Evolutionary conservation across 2,797 vertebrate species (phyloP).

Genomic region (Lophius americanus): DNA sequence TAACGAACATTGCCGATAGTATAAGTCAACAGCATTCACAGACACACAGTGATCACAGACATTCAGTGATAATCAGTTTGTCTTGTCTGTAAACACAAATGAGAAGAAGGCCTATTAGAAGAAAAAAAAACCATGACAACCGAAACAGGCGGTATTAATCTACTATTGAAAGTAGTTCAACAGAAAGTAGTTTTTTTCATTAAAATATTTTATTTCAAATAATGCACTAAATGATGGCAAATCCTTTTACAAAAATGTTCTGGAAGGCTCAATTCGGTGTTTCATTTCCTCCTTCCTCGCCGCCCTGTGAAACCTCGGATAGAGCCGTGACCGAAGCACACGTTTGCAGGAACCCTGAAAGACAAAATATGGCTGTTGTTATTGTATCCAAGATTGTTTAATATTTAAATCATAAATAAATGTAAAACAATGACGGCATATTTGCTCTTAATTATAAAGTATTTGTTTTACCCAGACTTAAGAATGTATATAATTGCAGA

Average conservation of each 20-base stretch:
- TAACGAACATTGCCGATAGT: not conserved
- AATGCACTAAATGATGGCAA: constrained; percentile 1
- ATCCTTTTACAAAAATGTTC: not conserved
- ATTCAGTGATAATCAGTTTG: not conserved
- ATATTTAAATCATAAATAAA: constrained; percentile 1
- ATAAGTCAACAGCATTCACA: not conserved
- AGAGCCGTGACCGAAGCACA: constrained; percentile 87
- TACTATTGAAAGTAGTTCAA: too few species aligned
- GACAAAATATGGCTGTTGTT: constrained; percentile 13
- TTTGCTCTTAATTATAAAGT: not conserved
- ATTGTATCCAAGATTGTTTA: not conserved
- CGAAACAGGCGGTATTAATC: too few species aligned
- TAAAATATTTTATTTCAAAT: constrained; percentile 33
- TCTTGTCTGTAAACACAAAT: not conserved
- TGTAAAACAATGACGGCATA: not conserved
- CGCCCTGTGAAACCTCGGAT: constrained; percentile 83
- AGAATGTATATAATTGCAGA: not conserved
- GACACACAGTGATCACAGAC: too few species aligned
- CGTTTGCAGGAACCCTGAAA: constrained; percentile 81
- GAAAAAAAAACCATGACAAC: not conserved
- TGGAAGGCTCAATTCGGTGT: not conserved
- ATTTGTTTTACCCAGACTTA: not conserved
- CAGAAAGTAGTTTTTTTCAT: too few species aligned
- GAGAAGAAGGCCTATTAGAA: not conserved
- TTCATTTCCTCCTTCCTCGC: constrained; percentile 79